phyloP scores from a whole-genome alignment of 2,888 invertebrate species.

The Mylabris sibirica region DNA sequence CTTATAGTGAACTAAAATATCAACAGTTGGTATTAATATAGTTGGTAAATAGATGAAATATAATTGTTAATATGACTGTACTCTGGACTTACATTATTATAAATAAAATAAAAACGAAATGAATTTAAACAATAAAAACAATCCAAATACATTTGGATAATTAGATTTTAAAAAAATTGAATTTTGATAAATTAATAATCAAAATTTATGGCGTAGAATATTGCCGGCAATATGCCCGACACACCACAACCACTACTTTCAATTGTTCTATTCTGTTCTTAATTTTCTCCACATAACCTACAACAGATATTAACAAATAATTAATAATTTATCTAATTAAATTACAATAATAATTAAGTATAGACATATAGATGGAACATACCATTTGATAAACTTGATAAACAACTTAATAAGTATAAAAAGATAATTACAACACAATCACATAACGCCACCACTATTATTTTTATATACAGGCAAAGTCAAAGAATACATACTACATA shows the following conservation, averaged over 20 bases:
- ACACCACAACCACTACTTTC: not conserved
- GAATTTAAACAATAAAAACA: not conserved
- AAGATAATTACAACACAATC: conserved; percentile 1
- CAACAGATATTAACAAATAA: not conserved
- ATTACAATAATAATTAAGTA: not conserved
- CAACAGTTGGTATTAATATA: conserved; percentile 31
- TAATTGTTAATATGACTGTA: conserved; percentile 3
- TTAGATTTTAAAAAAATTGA: not conserved
- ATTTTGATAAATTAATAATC: not conserved
- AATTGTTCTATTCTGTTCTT: not conserved
- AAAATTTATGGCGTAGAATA: conserved; percentile 2
- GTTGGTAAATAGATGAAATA: not conserved
- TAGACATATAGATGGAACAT: not conserved
- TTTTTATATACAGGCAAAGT: conserved; percentile 8
- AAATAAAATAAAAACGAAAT: conserved; percentile 6
- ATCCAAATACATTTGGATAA: conserved; percentile 7
- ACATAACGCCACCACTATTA: conserved; percentile 6
- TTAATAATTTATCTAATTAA: not conserved
- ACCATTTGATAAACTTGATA: not conserved
- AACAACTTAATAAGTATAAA: conserved; percentile 2
- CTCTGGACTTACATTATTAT: conserved; percentile 8
- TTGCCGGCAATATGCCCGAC: conserved; percentile 15
- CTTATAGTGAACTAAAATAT: conserved; percentile 26
- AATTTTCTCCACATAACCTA: not conserved
- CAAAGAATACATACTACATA: no score